Evolutionary conservation across 2,888 invertebrate genomes (phyloP), one percentile per base, ranked within the genome.

Genomic region (Aphodius granarius): DNA sequence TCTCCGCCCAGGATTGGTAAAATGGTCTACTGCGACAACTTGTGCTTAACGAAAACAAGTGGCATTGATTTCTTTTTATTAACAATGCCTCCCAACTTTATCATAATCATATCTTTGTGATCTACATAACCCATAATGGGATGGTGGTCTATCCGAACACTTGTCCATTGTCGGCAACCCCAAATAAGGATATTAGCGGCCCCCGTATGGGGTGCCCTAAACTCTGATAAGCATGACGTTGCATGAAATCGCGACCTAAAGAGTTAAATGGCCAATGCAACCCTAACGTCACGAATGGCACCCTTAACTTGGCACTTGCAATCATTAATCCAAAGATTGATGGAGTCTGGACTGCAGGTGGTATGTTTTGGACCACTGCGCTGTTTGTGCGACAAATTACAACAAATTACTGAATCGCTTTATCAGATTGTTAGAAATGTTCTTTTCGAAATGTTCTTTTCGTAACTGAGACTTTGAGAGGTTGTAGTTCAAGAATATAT

Each of bases 161-260:
- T 43, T 43, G 43, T 43, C 13, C 43, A 43, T 43, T 43, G 43
- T 43, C 13, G 43, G 9, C 20, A 70, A 63, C 22, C 22, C 65
- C 20, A 17, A n/a, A n/a, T 62, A 20, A 19, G 23, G 63, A 68
- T 70, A 73, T 71, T 76, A 71, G 71, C 17, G 65, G 20, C 68
- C 68, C 21, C 62, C 16, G n/a, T n/a, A 68, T 71, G 79, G 77
- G 77, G 72, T 72, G 66, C 73, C 76, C 81, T 85, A 84, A 85
- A 82, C 83, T 78, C 80, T 84, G 84, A 85, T 83, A 84, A 81
- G 82, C 83, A 85, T 86, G 86, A 86, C 85, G 82, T 81, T 80
- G 86, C 86, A 86, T 86, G 86, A 86, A 86, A 86, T 86, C 82
- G 83, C 81, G 83, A 85, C 85, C 85, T 85, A 85, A 86, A 85